Percentiles rank a stretch among this genome's conserved stretches.
Conservation (phyloP, 1,140 invertebrate genomes). For the Brachionus manjavacas region DNA sequence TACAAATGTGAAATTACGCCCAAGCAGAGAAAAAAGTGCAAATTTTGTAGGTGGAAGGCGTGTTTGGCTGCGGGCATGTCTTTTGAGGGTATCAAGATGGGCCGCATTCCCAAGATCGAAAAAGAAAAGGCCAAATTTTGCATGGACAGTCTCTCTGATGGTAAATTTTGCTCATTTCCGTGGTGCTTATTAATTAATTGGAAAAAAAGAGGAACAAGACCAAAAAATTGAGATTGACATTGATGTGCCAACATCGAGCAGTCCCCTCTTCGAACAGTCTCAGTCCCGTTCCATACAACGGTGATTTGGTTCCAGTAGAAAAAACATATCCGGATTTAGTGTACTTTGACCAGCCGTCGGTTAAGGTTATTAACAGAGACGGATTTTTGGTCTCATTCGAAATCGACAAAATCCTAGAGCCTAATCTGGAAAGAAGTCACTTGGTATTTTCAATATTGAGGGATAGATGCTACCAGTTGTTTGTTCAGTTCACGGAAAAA, state of each 20-base stretch:
- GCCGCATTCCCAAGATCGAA: conserved; percentile 54
- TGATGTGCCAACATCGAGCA: background rate
- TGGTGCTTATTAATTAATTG: background rate
- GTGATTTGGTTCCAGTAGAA: background rate
- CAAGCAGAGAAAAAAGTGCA: conserved; percentile 53
- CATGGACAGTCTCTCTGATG: background rate
- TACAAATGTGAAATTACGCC: conserved; percentile 51
- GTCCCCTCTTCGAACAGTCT: background rate
- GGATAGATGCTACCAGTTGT: conserved; percentile 6
- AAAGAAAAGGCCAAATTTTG: conserved; percentile 49
- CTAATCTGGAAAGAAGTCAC: background rate
- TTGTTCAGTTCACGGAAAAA: background rate
- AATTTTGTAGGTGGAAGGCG: conserved; percentile 51
- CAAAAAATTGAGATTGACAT: background rate
- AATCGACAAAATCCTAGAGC: background rate
- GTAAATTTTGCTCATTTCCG: background rate
- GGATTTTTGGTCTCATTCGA: background rate
- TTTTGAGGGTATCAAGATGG: conserved; percentile 52
- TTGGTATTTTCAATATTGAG: background rate
- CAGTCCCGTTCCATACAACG: background rate
- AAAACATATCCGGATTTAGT: background rate
- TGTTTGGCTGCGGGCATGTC: conserved; percentile 55
- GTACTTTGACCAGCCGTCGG: background rate
- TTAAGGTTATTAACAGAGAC: background rate
- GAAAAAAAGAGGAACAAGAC: background rate